These are phyloP conservation scores for Alitta virens DNA, from an alignment of 2,888 invertebrate genomes.

Conservation along the genomic window DNA sequence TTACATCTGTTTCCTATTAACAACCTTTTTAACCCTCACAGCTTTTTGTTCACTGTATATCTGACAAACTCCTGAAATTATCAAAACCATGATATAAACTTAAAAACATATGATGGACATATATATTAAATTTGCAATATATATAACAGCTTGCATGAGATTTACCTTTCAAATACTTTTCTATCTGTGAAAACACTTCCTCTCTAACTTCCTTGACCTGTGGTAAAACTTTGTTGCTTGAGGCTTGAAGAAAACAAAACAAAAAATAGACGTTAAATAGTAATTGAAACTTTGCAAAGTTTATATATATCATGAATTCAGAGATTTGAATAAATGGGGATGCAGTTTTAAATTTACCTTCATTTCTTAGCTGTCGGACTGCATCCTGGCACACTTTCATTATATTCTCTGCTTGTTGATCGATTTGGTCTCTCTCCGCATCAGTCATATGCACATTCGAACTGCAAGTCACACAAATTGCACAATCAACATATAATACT, in stretches of 20 bases:
- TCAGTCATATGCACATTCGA: conserved; percentile 70
- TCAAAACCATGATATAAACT: conserved; percentile 1
- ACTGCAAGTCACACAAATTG: neutral
- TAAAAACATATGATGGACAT: too few relatives aligned
- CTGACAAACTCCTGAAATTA: conserved; percentile 69
- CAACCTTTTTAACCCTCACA: conserved; percentile 77
- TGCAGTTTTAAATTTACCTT: conserved; percentile 58
- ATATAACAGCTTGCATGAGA: neutral
- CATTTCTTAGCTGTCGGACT: conserved; percentile 73
- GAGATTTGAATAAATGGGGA: too few relatives aligned
- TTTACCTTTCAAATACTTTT: conserved; percentile 71
- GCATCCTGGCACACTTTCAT: conserved; percentile 77
- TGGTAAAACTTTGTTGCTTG: conserved; percentile 27
- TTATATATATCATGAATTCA: too few relatives aligned
- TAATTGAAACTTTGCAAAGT: too few relatives aligned
- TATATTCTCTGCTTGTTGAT: conserved; percentile 79
- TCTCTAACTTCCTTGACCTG: conserved; percentile 78
- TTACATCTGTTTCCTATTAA: conserved; percentile 77
- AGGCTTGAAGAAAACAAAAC: neutral
- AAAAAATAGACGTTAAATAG: neutral
- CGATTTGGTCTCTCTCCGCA: conserved; percentile 81
- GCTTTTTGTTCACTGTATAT: conserved; percentile 87
- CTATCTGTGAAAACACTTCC: conserved; percentile 72
- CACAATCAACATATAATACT: neutral
- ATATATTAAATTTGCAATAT: too few relatives aligned